These are phyloP conservation scores for Ataeniobius toweri DNA, from an alignment of 2,797 vertebrate genomes.

Conservation along the genomic window DNA sequence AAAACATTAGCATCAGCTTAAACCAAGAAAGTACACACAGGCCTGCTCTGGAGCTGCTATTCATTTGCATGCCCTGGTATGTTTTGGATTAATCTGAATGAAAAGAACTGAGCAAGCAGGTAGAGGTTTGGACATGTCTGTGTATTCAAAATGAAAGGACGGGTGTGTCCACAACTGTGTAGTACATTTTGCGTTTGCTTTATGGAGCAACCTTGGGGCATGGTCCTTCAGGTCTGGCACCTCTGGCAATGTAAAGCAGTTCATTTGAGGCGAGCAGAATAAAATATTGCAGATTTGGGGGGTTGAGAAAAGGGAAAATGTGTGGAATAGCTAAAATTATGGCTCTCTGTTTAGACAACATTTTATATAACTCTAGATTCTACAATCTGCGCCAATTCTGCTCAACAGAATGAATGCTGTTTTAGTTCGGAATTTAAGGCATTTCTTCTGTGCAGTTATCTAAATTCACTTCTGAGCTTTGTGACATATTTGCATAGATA, in stretches of 20 bases:
- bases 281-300: not conserved
- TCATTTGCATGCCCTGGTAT: not conserved
- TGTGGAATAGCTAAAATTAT: not conserved
- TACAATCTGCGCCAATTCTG: not conserved
- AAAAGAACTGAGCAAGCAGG: not conserved
- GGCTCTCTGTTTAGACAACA: not conserved
- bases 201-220: not conserved
- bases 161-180: not conserved
- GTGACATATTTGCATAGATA: not conserved
- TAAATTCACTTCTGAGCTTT: not conserved
- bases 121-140: not conserved
- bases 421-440: not conserved
- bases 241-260: not conserved
- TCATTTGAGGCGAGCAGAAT: not conserved
- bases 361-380: too few relatives aligned
- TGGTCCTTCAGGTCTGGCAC: not conserved
- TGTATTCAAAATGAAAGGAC: not conserved
- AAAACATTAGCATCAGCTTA: not conserved
- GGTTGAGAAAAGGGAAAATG: not conserved
- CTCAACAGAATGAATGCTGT: not conserved
- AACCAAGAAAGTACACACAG: not conserved
- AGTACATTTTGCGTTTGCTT: not conserved
- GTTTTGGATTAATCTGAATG: slow-evolving; percentile 1
- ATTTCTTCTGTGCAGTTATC: not conserved
- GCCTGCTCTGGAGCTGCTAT: not conserved